Base-by-base conservation (phyloP, 2,797 vertebrate genomes). In the Dryobates pubescens region DNA sequence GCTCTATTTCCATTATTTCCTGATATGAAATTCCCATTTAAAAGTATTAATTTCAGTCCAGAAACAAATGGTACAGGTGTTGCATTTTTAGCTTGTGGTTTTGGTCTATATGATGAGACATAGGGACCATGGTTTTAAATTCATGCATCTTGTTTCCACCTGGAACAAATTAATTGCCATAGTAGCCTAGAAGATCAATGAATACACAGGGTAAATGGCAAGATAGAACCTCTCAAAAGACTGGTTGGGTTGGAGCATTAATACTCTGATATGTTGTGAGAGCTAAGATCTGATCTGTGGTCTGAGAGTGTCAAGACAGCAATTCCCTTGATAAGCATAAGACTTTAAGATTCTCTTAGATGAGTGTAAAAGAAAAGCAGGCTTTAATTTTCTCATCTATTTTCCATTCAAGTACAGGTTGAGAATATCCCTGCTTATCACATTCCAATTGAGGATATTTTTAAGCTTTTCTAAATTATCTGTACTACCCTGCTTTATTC, bases 371-470 rank as follows among this genome's bases (percentile, higher is more conserved):
- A 63, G 13, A 82, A 80, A 89, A 72, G 4, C 3, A 20, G 9
- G 7, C 6, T 0, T 36, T 58, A 72, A 65, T 69, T 18, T 13
- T 89, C 12, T 12, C 9, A 38, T 24, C 2, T 61, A 8, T 83
- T 82, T 88, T 69, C 34, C 29, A 63, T 57, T 49, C 19, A 74
- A 23, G 57, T 17, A 8, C 3, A 30, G 13, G 8, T 1, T 27
- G 24, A 83, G 45, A 64, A 49, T 69, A 26, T 0, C 16, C 7
- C 20, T n/a, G 9, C 3, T 67, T 75, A 63, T 13, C 41, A 34
- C 14, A 58, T 3, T 13, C 2, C 3, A 47, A 0, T 0, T 51
- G 19, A 78, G 47, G 15, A 30, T 9, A 24, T n/a, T 67, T 82
- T 82, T 86, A 49, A 57, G 7, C 16, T 71, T 77, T 68, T 59